Evolutionary conservation across 2,797 vertebrate genomes (phyloP).

Genomic region (Eleutherodactylus coqui): DNA sequence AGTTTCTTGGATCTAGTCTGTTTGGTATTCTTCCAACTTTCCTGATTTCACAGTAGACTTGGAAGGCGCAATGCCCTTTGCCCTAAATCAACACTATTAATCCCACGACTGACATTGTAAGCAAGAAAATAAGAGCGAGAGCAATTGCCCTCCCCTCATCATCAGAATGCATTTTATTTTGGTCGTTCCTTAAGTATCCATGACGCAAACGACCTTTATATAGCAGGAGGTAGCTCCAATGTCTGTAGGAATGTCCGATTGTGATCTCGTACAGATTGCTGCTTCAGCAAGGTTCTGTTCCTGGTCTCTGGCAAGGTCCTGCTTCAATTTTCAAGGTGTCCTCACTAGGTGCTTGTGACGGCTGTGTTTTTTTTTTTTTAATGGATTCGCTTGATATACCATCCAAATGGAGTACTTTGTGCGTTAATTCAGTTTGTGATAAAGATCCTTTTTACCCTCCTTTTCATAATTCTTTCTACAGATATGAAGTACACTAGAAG

Average conservation of each 20-base stretch:
- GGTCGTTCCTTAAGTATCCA: slow-evolving; percentile 68
- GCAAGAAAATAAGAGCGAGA: slow-evolving; percentile 45
- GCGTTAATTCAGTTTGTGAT: slow-evolving; percentile 99
- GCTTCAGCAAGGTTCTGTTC: slow-evolving; percentile 95
- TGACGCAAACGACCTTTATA: slow-evolving; percentile 87
- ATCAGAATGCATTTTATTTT: slow-evolving; percentile 67
- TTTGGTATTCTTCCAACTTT: slow-evolving; percentile 18
- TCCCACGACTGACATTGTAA: slow-evolving; percentile 44
- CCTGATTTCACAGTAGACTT: background rate
- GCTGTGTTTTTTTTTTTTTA: slow-evolving; percentile 80
- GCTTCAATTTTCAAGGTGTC: slow-evolving; percentile 99
- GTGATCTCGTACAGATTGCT: slow-evolving; percentile 95
- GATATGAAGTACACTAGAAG: slow-evolving; percentile 99
- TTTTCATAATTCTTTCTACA: slow-evolving; percentile 97
- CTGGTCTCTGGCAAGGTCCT: slow-evolving; percentile 92
- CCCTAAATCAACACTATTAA: slow-evolving; percentile 36
- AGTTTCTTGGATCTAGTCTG: background rate
- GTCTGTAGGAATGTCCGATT: slow-evolving; percentile 91
- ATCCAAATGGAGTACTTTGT: slow-evolving; percentile 99
- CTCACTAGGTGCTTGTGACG: slow-evolving; percentile 93
- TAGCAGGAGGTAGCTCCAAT: slow-evolving; percentile 86
- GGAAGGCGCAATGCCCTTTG: slow-evolving; percentile 24
- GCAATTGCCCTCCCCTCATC: slow-evolving; percentile 66
- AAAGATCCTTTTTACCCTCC: slow-evolving; percentile 96
- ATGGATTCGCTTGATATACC: slow-evolving; percentile 99